Evolutionary conservation across 2,797 vertebrate genomes (phyloP), one percentile per base, ranked within the genome.

Genomic region (Buceros bicornis): DNA sequence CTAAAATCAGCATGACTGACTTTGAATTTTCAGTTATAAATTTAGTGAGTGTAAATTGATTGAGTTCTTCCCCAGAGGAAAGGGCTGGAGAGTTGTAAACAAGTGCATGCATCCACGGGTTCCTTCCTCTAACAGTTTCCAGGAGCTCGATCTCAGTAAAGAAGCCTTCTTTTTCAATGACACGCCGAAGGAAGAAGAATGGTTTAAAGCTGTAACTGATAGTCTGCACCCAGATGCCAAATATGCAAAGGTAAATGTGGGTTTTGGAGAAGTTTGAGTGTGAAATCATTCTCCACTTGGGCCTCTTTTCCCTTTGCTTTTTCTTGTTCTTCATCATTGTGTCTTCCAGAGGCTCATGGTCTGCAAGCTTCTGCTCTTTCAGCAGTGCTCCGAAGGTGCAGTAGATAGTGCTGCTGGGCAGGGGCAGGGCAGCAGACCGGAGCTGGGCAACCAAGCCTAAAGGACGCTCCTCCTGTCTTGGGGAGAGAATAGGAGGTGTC

Each of bases 131-230:
- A 85, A 84, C 81, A 99, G 99, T 80, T 99, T 99, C 97, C 99
- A 99, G 98, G 99, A 99, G 95, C 98, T 99, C 61, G 99, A 99
- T 97, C 98, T 99, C 91, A 99, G 99, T 97, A 99, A 99, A 97
- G 99, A 99, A 97, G 99, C 99, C 57, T 99, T 99, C 97, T 99
- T 99, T 97, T 99, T 99, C 98, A 99, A 98, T 76, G 99, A 99
- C 96, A 99, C 99, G 6, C 99, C 99, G 15, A 99, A 98, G 96
- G 99, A 99, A 92, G 97, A 98, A 31, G 99, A 99, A 90, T 99
- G 99, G 99, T 99, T 99, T 90, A 99, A 98, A 97, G 99, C 99
- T 31, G 99, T 99, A 81, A 98, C 98, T 8, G 98, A 99, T 25
- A 98, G 98, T 76, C 98, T 99, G 92, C 99, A 99, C 97, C 99